These are phyloP conservation scores for Mus minutoides DNA, from an alignment of 2,797 vertebrate genomes.

Conservation along the genomic window DNA sequence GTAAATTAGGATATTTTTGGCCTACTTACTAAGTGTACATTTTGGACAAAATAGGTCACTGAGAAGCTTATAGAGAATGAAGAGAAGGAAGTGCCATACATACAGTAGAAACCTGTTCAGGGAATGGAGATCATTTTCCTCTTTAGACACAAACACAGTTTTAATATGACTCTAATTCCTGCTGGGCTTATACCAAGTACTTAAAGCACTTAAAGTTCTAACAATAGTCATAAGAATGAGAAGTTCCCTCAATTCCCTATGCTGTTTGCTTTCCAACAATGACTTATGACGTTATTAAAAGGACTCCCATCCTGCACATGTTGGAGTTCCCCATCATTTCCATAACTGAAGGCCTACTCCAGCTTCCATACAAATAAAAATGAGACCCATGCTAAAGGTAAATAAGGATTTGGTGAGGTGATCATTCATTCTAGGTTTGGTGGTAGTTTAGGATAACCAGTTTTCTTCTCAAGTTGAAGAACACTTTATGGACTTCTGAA, in stretches of 20 bases:
- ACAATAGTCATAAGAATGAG: not conserved
- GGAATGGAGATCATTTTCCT: not conserved
- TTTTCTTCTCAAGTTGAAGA: constrained; percentile 21
- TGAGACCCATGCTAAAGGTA: not conserved
- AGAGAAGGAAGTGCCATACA: not conserved
- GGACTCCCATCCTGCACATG: not conserved
- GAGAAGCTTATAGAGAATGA: not conserved
- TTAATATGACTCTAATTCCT: not conserved
- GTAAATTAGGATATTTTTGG: not conserved
- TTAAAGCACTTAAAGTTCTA: not conserved
- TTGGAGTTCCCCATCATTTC: not conserved
- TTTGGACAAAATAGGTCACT: not conserved
- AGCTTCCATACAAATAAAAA: not conserved
- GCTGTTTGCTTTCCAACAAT: not conserved
- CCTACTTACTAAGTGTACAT: not conserved
- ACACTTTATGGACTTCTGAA: not conserved
- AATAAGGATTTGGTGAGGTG: not conserved
- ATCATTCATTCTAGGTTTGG: not conserved
- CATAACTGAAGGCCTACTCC: not conserved
- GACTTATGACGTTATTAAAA: not conserved
- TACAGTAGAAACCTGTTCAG: not conserved
- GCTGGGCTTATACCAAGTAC: not conserved
- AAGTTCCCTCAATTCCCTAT: not conserved
- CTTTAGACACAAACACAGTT: not conserved
- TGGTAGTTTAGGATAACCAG: not conserved